phyloP scores from a whole-genome alignment of 2,113 vertebrate species.

The Gracilinanus agilis region DNA sequence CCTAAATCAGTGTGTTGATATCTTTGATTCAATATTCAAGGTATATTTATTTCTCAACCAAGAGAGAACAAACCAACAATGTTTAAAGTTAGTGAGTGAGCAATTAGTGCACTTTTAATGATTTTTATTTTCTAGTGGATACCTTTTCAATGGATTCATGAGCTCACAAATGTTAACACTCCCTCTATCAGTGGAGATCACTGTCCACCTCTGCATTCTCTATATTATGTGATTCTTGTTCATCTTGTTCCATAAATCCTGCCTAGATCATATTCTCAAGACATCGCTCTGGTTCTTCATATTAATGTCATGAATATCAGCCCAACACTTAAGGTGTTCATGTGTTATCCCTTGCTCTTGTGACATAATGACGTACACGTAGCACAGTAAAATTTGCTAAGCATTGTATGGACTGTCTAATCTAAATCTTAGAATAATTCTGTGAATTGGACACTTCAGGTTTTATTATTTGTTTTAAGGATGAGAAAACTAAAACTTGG shows the following conservation, averaged over 20 bases:
- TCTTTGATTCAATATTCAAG: conserved; percentile 38
- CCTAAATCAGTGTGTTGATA: conserved; percentile 21
- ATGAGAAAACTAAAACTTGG: background rate
- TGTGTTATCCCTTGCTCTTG: background rate
- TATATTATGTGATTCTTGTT: background rate
- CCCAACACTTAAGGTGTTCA: background rate
- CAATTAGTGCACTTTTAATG: conserved; percentile 14
- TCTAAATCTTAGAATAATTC: background rate
- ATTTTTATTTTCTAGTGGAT: background rate
- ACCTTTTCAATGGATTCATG: background rate
- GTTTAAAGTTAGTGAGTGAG: background rate
- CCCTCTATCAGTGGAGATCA: background rate
- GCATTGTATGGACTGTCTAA: background rate
- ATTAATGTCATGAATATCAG: background rate
- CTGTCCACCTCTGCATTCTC: background rate
- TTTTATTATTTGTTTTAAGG: background rate
- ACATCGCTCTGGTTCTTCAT: background rate
- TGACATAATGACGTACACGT: background rate
- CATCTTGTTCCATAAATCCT: background rate
- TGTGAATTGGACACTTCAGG: background rate
- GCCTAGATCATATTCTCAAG: background rate
- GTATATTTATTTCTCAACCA: conserved; percentile 9
- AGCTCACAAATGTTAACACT: background rate
- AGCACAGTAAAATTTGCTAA: background rate
- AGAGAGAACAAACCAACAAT: conserved; percentile 9